Evolutionary conservation across 2,888 invertebrate species (phyloP).

Genomic region (Drosophila helvetica): DNA sequence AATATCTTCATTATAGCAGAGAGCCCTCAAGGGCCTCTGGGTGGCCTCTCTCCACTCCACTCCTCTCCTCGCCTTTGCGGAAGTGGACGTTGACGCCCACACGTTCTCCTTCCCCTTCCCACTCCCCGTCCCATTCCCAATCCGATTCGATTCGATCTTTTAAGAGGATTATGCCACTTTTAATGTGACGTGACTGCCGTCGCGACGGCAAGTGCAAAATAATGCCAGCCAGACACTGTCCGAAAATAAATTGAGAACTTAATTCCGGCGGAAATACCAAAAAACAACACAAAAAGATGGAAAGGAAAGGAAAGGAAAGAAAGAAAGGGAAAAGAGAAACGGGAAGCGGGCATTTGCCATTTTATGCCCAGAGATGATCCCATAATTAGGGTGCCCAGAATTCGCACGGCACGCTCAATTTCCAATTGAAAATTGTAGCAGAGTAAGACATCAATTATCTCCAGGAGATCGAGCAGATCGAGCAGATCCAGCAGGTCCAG

Average conservation of each 20-base stretch:
- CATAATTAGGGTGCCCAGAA: conserved; percentile 72
- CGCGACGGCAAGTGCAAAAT: conserved; percentile 59
- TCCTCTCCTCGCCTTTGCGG: conserved; percentile 39
- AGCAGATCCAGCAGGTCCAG: not conserved
- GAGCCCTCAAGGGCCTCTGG: conserved; percentile 44
- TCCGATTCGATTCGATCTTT: conserved; percentile 37
- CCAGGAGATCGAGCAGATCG: too few species aligned
- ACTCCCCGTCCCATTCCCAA: not conserved
- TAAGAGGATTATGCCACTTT: conserved; percentile 68
- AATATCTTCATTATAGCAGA: conserved; percentile 63
- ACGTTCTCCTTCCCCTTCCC: not conserved
- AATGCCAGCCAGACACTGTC: conserved; percentile 22
- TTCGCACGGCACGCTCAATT: conserved; percentile 81
- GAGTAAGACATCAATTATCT: conserved; percentile 68
- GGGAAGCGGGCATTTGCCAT: conserved; percentile 17
- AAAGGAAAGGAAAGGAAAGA: conserved; percentile 11
- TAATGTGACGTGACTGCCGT: conserved; percentile 62
- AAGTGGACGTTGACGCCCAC: conserved; percentile 70
- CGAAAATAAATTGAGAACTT: conserved; percentile 52
- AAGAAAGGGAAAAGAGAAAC: too few species aligned
- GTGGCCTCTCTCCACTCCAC: conserved; percentile 36
- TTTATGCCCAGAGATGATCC: conserved; percentile 48
- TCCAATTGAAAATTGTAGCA: conserved; percentile 74
- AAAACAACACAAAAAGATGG: conserved; percentile 41
- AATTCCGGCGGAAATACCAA: conserved; percentile 75